Evolutionary conservation across 2,797 vertebrate genomes (phyloP).

Genomic region (Mormyrops attenuatus): DNA sequence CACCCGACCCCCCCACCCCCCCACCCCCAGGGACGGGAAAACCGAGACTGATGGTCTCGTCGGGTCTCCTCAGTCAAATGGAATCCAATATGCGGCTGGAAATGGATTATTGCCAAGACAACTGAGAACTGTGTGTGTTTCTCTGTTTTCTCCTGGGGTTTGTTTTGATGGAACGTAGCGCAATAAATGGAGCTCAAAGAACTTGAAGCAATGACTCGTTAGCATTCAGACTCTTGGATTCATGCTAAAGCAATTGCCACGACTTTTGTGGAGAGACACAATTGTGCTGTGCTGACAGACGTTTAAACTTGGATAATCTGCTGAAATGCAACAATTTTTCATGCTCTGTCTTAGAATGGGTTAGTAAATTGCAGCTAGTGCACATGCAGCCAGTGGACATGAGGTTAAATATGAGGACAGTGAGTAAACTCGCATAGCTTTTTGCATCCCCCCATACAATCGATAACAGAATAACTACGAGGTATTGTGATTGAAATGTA

Average conservation of each 20-base stretch:
- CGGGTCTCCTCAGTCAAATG: constrained; percentile 1
- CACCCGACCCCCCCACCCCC: not conserved
- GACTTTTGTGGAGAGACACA: not conserved
- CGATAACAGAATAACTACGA: not conserved
- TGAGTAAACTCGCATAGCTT: not conserved
- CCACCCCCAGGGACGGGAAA: not conserved
- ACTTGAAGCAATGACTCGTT: not conserved
- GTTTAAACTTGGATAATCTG: not conserved
- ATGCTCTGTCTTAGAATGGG: not conserved
- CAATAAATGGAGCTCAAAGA: not conserved
- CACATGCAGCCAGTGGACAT: not conserved
- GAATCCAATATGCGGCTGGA: not conserved
- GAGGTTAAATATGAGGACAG: not conserved
- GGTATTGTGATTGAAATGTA: not conserved
- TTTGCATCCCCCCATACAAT: not conserved
- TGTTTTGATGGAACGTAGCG: not conserved
- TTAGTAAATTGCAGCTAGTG: not conserved
- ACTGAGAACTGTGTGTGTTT: not conserved
- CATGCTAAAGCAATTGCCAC: not conserved
- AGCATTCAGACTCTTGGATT: not conserved
- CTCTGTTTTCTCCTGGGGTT: not conserved
- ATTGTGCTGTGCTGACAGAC: not conserved
- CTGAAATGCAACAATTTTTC: not conserved
- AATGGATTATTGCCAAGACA: not conserved
- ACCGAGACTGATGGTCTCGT: not conserved